Conservation (phyloP, 2,797 vertebrate genomes). For the Sylvilagus floridanus region DNA sequence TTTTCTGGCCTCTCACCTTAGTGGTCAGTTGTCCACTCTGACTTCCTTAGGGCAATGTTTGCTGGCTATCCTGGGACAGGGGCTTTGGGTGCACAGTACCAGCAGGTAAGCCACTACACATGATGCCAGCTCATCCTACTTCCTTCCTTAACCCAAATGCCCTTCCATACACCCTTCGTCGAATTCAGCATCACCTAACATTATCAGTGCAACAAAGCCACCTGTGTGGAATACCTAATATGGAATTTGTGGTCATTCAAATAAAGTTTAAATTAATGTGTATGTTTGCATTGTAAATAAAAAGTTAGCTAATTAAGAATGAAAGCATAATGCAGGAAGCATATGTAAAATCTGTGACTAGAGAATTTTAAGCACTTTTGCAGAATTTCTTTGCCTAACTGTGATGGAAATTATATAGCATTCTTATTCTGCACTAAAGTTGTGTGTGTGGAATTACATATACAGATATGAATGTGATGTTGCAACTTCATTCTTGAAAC, state of each 20-base stretch:
- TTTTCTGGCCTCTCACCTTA: neutral
- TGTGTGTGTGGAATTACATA: neutral
- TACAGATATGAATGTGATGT: neutral
- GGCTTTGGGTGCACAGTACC: rapidly evolving
- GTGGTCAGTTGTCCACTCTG: neutral
- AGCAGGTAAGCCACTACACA: rapidly evolving
- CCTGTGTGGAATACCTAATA: neutral
- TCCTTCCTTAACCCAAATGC: neutral
- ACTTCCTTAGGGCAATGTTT: neutral
- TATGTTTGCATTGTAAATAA: neutral
- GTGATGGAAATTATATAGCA: neutral
- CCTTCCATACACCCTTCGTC: neutral
- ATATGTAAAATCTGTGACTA: neutral
- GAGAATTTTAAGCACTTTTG: neutral
- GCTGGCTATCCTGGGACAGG: rapidly evolving
- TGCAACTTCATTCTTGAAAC: neutral
- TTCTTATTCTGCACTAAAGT: neutral
- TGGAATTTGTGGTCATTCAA: neutral
- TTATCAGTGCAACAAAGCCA: neutral
- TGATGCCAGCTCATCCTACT: rapidly evolving
- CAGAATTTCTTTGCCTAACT: neutral
- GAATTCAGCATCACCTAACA: neutral
- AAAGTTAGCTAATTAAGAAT: neutral
- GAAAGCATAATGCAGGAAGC: neutral
- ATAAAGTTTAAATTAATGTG: neutral